A percentile compares a stretch with the other conserved stretches of the same genome.
Evolutionary conservation across 2,888 invertebrate species (phyloP).

Genomic region (Tetramorium bicarinatum): DNA sequence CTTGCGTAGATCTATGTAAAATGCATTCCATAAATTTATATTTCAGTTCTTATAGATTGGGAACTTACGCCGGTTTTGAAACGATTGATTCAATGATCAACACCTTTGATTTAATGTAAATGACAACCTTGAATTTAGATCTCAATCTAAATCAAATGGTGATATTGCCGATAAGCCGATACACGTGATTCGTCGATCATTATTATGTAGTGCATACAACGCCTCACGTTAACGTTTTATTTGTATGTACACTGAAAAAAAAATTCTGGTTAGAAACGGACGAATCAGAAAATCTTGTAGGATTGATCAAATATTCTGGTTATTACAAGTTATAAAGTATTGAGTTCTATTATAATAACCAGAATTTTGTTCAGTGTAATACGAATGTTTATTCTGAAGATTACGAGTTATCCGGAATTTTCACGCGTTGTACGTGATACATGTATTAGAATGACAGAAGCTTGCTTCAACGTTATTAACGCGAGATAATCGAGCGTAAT

Average conservation of each 20-base stretch:
- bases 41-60: neutral
- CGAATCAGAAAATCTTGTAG: too few species aligned
- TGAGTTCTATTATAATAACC: too few species aligned
- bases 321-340: too few species aligned
- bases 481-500: neutral
- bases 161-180: constrained; percentile 8
- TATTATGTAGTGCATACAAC: neutral
- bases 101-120: neutral
- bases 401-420: constrained; percentile 13
- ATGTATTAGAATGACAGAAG: constrained; percentile 1
- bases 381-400: neutral
- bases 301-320: too few species aligned
- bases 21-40: neutral
- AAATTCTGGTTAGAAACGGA: too few species aligned
- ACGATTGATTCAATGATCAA: neutral
- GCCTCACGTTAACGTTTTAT: neutral
- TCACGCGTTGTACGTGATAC: neutral
- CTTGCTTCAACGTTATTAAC: neutral
- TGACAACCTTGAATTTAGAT: neutral
- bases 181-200: neutral
- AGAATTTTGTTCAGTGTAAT: too few species aligned
- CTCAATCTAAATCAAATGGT: constrained; percentile 8
- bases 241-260: neutral
- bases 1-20: neutral
- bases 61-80: neutral